Evolutionary conservation across 2,797 vertebrate species (phyloP).

Genomic region (Simalia tracyae): DNA sequence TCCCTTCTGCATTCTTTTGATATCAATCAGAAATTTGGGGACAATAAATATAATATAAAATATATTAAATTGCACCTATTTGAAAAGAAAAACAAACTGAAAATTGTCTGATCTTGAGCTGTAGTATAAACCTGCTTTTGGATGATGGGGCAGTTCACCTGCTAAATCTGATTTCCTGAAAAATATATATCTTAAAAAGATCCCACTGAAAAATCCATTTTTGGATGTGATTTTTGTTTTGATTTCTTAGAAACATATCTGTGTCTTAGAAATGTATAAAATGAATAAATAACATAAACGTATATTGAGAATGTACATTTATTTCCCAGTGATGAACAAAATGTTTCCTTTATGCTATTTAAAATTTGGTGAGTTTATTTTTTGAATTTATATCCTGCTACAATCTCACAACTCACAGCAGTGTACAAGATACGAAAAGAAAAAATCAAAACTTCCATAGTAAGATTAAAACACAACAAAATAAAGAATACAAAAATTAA

Average conservation of each 20-base stretch:
- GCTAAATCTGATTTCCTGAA: slow-evolving; percentile 13
- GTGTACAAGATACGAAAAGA: not conserved
- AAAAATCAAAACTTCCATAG: not conserved
- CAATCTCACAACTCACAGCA: not conserved
- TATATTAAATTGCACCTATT: not conserved
- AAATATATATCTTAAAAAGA: slow-evolving; percentile 1
- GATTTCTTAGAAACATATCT: slow-evolving; percentile 1
- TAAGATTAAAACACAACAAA: not conserved
- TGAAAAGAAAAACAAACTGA: not conserved
- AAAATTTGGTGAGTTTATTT: not conserved
- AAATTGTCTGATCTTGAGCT: not conserved
- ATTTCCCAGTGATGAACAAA: slow-evolving; percentile 14
- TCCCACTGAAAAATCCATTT: not conserved
- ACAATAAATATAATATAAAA: slow-evolving; percentile 6
- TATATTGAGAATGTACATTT: slow-evolving; percentile 1
- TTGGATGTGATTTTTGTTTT: not conserved
- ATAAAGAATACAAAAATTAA: not conserved
- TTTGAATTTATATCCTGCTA: not conserved
- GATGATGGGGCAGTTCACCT: not conserved
- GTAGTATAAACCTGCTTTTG: not conserved
- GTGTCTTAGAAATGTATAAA: not conserved
- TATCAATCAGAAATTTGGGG: not conserved
- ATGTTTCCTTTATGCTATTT: not conserved
- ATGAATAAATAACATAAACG: not conserved
- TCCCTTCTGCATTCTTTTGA: slow-evolving; percentile 8